Evolutionary conservation across 1,140 invertebrate species (phyloP), one percentile per base, ranked within the genome.

Genomic region (Lepidurus couesii): DNA sequence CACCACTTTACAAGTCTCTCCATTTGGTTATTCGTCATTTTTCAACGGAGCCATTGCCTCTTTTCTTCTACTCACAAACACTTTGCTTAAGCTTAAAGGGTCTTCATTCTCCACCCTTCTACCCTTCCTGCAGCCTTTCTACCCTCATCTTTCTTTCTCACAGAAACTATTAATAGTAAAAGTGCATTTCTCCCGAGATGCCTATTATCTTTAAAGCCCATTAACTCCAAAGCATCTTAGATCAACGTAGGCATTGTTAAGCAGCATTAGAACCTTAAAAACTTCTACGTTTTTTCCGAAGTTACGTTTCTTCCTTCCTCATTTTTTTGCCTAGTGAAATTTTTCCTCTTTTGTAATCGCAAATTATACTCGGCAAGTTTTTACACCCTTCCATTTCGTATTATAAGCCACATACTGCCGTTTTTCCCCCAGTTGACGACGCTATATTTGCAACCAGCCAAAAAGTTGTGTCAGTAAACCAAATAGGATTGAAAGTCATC

Each of bases 1-100:
- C 53, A 65, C 53, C 53, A 65, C 53, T 65, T 65, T n/a, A 65
- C 45, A 65, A 34, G 9, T 13, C 53, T 65, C 53, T 65, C 53
- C 21, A n/a, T 21, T 9, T 16, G 16, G 53, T 16, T 21, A 65
- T 65, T 65, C 53, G 53, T 65, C 53, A 65, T 65, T 65, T 21
- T 65, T 65, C 53, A 16, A 7, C 53, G 16, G 16, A 65, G 7
- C 6, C 8, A 65, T 65, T n/a, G 13, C 13, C 53, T n/a, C 53
- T 21, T 65, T 65, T 65, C 53, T 13, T 21, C 53, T 13, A n/a
- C 53, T 65, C 53, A 65, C 53, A 9, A 65, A 47, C 45, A 47
- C 45, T 47, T 9, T 47, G 45, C 45, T 16, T 11, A 47, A 6
- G 21, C 34, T 34, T 34, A 16, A 21, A 65, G 16, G 16, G 53